A percentile compares a stretch with the other conserved stretches of the same genome.
These are phyloP conservation scores for Epinotia bilunana DNA, from an alignment of 2,888 invertebrate species.

Conservation along the genomic window DNA sequence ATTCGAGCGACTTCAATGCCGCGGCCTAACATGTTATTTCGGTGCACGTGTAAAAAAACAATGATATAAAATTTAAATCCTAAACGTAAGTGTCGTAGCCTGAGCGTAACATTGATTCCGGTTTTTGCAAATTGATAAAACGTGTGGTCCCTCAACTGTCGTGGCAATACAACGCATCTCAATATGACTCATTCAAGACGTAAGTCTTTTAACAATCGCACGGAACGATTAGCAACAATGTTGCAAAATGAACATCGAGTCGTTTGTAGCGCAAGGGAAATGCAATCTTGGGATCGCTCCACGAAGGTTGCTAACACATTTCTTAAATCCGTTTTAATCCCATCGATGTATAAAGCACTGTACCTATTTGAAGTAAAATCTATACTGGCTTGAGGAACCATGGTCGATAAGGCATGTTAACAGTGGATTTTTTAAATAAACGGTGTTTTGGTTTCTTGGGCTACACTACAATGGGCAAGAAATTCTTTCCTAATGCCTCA, in stretches of 20 bases:
- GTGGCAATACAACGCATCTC: slow-evolving; percentile 6
- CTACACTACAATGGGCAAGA: slow-evolving; percentile 16
- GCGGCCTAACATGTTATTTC: not conserved
- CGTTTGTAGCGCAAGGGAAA: slow-evolving; percentile 2
- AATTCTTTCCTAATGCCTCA: not conserved
- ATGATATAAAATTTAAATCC: not conserved
- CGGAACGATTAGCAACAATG: slow-evolving; percentile 32
- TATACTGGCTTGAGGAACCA: not conserved
- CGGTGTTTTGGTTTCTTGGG: slow-evolving; percentile 19
- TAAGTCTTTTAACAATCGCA: slow-evolving; percentile 17
- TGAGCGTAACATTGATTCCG: slow-evolving; percentile 2
- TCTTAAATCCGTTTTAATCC: not conserved
- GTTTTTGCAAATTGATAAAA: slow-evolving; percentile 35
- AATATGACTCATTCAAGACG: not conserved
- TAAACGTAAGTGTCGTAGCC: not conserved
- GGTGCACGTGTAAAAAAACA: not conserved
- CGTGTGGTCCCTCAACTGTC: slow-evolving; percentile 16
- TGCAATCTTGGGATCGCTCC: not conserved
- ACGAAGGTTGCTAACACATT: not conserved
- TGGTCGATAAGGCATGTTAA: not conserved
- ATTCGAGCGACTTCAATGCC: too few relatives aligned
- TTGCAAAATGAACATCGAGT: slow-evolving; percentile 22
- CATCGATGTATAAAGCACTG: not conserved
- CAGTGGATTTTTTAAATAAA: not conserved
- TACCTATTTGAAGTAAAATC: slow-evolving; percentile 5